A percentile compares a stretch with the other conserved stretches of the same genome.
Evolutionary conservation across 2,888 invertebrate genomes (phyloP).

Genomic region (Diachrysia chrysitis): DNA sequence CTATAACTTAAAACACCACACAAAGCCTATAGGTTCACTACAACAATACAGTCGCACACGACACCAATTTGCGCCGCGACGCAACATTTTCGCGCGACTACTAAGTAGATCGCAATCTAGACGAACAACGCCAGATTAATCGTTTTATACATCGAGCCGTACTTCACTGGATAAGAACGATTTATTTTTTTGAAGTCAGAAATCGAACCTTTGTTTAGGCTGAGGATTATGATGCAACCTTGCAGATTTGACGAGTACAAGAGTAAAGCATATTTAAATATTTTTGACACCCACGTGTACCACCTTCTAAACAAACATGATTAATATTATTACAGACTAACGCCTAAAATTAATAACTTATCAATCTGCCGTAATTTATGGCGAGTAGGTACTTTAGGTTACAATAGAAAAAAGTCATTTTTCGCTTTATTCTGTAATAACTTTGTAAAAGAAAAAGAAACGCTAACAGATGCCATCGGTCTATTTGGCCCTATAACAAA

Average conservation of each 20-base stretch:
- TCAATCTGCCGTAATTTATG: too few relatives aligned
- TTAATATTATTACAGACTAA: too few relatives aligned
- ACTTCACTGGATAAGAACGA: slow-evolving; percentile 35
- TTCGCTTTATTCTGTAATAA: neutral
- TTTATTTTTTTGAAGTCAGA: slow-evolving; percentile 15
- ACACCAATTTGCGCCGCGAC: slow-evolving; percentile 60
- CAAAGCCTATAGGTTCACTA: slow-evolving; percentile 12
- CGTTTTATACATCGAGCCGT: slow-evolving; percentile 49
- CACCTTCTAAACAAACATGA: too few relatives aligned
- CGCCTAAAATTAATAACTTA: too few relatives aligned
- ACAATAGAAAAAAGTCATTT: too few relatives aligned
- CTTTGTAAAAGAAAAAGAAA: neutral
- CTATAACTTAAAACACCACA: neutral
- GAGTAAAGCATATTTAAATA: too few relatives aligned
- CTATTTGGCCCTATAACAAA: neutral
- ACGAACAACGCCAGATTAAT: slow-evolving; percentile 55
- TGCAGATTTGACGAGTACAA: too few relatives aligned
- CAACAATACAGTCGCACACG: slow-evolving; percentile 24
- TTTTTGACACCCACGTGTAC: too few relatives aligned
- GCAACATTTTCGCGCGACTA: slow-evolving; percentile 55
- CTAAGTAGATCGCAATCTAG: slow-evolving; percentile 59
- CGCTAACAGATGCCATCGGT: neutral
- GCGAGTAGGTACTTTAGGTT: too few relatives aligned
- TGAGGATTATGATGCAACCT: too few relatives aligned
- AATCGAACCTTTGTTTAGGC: neutral